Base-by-base conservation (phyloP, 2,888 invertebrate species). In the Cordylochernes scorpioides region DNA sequence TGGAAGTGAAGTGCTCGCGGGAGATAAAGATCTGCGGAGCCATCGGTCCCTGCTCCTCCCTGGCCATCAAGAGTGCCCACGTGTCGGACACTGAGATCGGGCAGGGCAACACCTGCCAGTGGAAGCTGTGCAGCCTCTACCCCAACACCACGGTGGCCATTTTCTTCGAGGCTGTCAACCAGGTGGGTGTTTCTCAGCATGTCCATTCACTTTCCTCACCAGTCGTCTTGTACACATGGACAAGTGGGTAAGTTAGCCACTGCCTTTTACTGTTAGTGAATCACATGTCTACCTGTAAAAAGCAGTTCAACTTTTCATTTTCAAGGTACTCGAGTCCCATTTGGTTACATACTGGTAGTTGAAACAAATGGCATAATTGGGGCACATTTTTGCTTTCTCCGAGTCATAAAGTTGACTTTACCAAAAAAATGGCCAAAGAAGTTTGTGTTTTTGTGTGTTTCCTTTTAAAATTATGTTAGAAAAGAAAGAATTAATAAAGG, bases 51-150 rank as follows among this genome's bases (percentile, higher is more conserved):
- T 94, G 94, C 54, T 80, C 91, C 16, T 84, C 84, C 1, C 59
- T 84, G 40, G 80, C 82, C 47, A 71, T 78, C 36, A 91, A 91
- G 52, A 77, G 77, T 26, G 67, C 77, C 1, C 68, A 71, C 45
- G 88, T 97, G 28, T 78, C 88, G 0, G 97, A 99, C 51, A 78
- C 77, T 39, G 97, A 97, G 59, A 74, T 94, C 45, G 97, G 97
- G 31, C 70, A 94, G 59, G 94, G 91, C 17, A 82, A 80, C 43
- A 99, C 97, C 0, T 74, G 77, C 35, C 86, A 91, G 49, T 99
- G 97, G 97, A 94, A 94, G 57, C 68, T 97, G 59, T 91, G 94
- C 54, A 72, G 84, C 0, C 61, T 97, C 15, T 74, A 69, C 24
- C 88, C 94, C 0, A 78, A 74, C 47, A 72, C 80, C 10, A 91